A percentile compares a stretch with the other conserved stretches of the same genome.
Evolutionary conservation across 2,797 vertebrate genomes (phyloP).

Genomic region (Melanotaenia trifasciata): DNA sequence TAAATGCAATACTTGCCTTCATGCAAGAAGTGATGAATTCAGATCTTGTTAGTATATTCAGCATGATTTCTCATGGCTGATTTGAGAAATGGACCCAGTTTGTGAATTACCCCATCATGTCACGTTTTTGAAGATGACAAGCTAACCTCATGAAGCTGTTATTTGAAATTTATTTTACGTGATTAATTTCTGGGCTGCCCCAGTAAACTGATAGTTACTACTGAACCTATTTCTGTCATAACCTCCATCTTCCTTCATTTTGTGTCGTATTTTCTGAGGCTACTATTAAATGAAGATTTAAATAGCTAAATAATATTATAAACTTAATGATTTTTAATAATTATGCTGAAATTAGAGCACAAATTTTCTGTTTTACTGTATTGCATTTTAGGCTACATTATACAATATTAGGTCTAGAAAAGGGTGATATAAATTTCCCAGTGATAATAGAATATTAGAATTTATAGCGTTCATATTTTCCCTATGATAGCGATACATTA

Average conservation of each 20-base stretch:
- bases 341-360: not conserved
- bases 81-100: not conserved
- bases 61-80: not conserved
- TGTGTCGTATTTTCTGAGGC: conserved; percentile 4
- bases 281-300: not conserved
- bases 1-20: not conserved
- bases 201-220: not conserved
- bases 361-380: conserved; percentile 3
- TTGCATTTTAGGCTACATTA: not conserved
- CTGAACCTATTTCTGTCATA: not conserved
- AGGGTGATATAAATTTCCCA: not conserved
- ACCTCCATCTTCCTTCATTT: too few relatives aligned
- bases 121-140: not conserved
- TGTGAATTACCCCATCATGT: not conserved
- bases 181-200: not conserved
- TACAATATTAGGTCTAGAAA: not conserved
- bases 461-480: conserved; percentile 11
- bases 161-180: conserved; percentile 3
- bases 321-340: not conserved
- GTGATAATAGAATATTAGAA: not conserved
- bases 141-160: conserved; percentile 8
- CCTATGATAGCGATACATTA: not conserved
- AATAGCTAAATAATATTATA: not conserved
- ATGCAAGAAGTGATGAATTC: not conserved
- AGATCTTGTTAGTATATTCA: not conserved